Percentiles rank a stretch among this genome's conserved stretches.
Conservation (phyloP, 2,888 invertebrate species). For the Teleogryllus oceanicus region DNA sequence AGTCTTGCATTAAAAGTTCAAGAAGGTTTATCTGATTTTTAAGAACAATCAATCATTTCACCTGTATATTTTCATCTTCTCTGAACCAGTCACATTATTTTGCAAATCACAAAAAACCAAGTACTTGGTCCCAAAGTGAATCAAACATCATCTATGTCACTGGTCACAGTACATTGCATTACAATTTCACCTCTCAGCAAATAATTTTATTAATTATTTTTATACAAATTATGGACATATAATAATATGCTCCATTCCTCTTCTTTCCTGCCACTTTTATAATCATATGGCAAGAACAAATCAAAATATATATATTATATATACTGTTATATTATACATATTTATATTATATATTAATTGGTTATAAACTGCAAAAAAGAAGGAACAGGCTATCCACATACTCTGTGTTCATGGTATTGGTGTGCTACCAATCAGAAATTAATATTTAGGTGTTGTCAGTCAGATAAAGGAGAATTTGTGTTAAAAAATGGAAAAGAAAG, state of each 20-base stretch:
- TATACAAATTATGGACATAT: conserved; percentile 24
- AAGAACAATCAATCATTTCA: background rate
- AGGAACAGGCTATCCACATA: conserved; percentile 34
- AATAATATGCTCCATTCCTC: conserved; percentile 18
- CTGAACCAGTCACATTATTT: conserved; percentile 23
- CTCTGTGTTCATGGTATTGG: conserved; percentile 28
- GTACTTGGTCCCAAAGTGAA: conserved; percentile 35
- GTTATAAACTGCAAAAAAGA: conserved; percentile 34
- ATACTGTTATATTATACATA: conserved; percentile 32
- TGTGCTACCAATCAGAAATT: conserved; percentile 27
- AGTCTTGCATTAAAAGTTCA: conserved; percentile 26
- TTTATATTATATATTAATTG: conserved; percentile 33
- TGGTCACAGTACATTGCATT: background rate
- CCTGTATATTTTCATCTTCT: background rate
- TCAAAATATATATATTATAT: conserved; percentile 32
- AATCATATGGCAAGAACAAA: conserved; percentile 32
- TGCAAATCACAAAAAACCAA: conserved; percentile 31
- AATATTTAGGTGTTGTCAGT: conserved; percentile 21
- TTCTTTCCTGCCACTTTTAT: conserved; percentile 27
- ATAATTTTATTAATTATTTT: conserved; percentile 20
- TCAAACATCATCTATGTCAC: conserved; percentile 29
- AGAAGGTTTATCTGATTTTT: conserved; percentile 21
- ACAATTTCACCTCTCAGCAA: conserved; percentile 34
- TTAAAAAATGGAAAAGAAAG: background rate
- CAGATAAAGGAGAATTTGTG: conserved; percentile 22